These are phyloP conservation scores for Colletes latitarsis DNA, from an alignment of 1,140 invertebrate species.

Conservation along the genomic window DNA sequence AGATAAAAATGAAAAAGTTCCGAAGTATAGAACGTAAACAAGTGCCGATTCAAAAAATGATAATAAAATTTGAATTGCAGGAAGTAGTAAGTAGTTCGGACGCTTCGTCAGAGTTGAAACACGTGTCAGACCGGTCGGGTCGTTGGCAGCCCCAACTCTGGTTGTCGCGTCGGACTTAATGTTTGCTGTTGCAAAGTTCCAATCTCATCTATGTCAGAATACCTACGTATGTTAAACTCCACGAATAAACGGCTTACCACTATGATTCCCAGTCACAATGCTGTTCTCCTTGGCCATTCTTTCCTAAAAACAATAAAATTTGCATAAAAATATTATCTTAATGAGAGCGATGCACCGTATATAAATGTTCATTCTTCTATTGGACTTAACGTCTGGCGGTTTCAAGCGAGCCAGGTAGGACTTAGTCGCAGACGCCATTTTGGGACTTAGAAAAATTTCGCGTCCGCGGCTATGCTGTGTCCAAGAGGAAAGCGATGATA, in stretches of 20 bases:
- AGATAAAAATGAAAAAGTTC: background rate
- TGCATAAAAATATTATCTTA: background rate
- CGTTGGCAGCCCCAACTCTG: slow-evolving; percentile 36
- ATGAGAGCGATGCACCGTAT: background rate
- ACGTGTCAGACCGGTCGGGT: slow-evolving; percentile 53
- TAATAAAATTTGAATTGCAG: slow-evolving; percentile 33
- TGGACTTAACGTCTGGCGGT: slow-evolving; percentile 39
- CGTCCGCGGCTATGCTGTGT: slow-evolving; percentile 63
- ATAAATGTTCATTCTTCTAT: slow-evolving; percentile 40
- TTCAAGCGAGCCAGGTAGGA: slow-evolving; percentile 76
- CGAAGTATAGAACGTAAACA: background rate
- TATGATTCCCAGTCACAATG: slow-evolving; percentile 74
- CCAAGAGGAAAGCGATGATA: slow-evolving; percentile 72
- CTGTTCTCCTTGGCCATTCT: slow-evolving; percentile 77
- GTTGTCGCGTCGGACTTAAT: slow-evolving; percentile 19
- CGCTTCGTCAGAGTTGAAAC: slow-evolving; percentile 33
- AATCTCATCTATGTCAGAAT: slow-evolving; percentile 34
- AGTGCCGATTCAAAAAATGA: slow-evolving; percentile 30
- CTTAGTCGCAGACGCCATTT: slow-evolving; percentile 90
- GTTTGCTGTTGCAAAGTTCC: slow-evolving; percentile 26
- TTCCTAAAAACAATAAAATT: slow-evolving; percentile 71
- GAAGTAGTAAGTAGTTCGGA: slow-evolving; percentile 28
- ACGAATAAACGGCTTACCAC: slow-evolving; percentile 70
- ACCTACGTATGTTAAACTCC: slow-evolving; percentile 32
- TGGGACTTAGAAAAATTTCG: slow-evolving; percentile 92